Conservation (phyloP, 92 coral and sea anemone species). For the Nematostella vectensis region DNA sequence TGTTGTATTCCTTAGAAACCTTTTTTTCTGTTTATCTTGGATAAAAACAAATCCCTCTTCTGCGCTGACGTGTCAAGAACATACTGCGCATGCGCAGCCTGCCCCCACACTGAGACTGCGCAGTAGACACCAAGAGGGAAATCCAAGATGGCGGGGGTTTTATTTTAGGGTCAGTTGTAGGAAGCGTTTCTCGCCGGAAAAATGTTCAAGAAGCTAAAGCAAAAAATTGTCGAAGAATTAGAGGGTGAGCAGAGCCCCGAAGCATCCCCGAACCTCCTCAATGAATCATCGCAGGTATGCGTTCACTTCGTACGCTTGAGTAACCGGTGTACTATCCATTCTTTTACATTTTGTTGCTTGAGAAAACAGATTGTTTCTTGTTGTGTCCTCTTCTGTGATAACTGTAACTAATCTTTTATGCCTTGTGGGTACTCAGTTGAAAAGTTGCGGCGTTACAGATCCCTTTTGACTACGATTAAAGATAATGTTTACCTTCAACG, state of each 20-base stretch:
- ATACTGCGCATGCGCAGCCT: slow-evolving; percentile 47
- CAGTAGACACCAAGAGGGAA: slow-evolving; percentile 17
- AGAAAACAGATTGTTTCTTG: too few species aligned
- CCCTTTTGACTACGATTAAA: too few species aligned
- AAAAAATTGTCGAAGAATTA: slow-evolving; percentile 87
- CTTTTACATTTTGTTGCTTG: too few species aligned
- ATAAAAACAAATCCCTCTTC: too few species aligned
- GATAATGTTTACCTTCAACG: too few species aligned
- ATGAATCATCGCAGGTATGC: slow-evolving; percentile 22
- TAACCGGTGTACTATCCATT: too few species aligned
- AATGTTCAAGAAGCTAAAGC: slow-evolving; percentile 94
- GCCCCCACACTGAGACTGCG: slow-evolving; percentile 29
- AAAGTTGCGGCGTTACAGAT: too few species aligned
- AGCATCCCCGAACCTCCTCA: slow-evolving; percentile 22
- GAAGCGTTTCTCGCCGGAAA: slow-evolving; percentile 34
- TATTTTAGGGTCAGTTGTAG: slow-evolving; percentile 26
- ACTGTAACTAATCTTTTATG: too few species aligned
- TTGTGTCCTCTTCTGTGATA: too few species aligned
- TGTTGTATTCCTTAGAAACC: too few species aligned
- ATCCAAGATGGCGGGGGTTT: slow-evolving; percentile 91
- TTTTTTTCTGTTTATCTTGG: too few species aligned
- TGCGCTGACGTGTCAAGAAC: slow-evolving; percentile 73
- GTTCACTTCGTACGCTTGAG: slow-evolving; percentile 18
- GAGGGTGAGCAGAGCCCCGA: slow-evolving; percentile 86
- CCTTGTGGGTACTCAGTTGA: too few species aligned